Percentiles rank a stretch among this genome's conserved stretches.
Conservation (phyloP, 2,113 vertebrate genomes). For the Castor canadensis region DNA sequence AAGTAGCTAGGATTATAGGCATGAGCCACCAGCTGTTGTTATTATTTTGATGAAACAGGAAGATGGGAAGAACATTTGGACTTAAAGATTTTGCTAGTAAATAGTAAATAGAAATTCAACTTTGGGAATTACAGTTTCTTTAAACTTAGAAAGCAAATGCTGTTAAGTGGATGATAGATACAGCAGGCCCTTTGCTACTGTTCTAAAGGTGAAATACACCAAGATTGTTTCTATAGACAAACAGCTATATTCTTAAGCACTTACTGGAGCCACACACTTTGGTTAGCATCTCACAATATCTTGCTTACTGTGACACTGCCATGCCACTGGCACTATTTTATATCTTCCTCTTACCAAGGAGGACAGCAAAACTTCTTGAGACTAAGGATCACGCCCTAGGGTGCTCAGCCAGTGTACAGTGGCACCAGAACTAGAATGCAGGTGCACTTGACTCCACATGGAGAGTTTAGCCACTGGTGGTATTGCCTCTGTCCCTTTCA, state of each 20-base stretch:
- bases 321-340: neutral
- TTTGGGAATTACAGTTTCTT: neutral
- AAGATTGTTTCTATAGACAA: neutral
- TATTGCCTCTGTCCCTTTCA: neutral
- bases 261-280: rapidly evolving
- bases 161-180: neutral
- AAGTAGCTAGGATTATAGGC: too few species aligned
- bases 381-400: neutral
- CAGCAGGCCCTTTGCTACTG: neutral
- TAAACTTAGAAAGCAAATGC: neutral
- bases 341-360: neutral
- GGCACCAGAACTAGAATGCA: neutral
- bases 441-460: neutral
- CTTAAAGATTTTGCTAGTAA: neutral
- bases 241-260: neutral
- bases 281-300: neutral
- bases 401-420: neutral
- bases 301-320: neutral
- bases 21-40: neutral
- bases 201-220: neutral
- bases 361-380: neutral
- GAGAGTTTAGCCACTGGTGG: neutral
- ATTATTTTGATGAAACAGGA: neutral
- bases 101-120: neutral
- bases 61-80: neutral